Evolutionary conservation across 2,888 invertebrate genomes (phyloP).

Genomic region (Pasiphila rectangulata): DNA sequence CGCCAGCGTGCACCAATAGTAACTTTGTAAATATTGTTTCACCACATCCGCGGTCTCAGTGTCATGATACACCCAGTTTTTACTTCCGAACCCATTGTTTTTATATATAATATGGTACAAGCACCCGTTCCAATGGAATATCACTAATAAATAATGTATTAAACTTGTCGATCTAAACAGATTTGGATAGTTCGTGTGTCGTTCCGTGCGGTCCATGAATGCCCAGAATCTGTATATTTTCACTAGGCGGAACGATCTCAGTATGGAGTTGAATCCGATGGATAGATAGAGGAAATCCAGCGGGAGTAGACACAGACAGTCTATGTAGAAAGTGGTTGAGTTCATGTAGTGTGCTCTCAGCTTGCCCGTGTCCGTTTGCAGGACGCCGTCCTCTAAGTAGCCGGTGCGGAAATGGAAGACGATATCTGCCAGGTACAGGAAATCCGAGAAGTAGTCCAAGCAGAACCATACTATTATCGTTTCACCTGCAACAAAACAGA

Average conservation of each 20-base stretch:
- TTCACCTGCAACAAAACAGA: slow-evolving; percentile 82
- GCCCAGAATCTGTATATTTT: slow-evolving; percentile 99
- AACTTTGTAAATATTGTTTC: slow-evolving; percentile 97
- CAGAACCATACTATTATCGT: slow-evolving; percentile 97
- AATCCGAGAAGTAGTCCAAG: slow-evolving; percentile 97
- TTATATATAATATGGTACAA: slow-evolving; percentile 98
- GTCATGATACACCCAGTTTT: slow-evolving; percentile 94
- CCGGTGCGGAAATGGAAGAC: slow-evolving; percentile 98
- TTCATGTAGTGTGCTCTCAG: slow-evolving; percentile 98
- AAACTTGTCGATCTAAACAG: slow-evolving; percentile 94
- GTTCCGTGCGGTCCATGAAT: slow-evolving; percentile 98
- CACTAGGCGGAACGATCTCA: slow-evolving; percentile 96
- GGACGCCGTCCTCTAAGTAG: slow-evolving; percentile 97
- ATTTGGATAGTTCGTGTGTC: slow-evolving; percentile 99
- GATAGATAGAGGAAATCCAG: slow-evolving; percentile 98
- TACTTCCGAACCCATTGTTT: slow-evolving; percentile 96
- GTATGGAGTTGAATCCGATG: slow-evolving; percentile 97
- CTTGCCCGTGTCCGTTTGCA: slow-evolving; percentile 97
- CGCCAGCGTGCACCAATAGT: slow-evolving; percentile 98
- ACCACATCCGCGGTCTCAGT: slow-evolving; percentile 93
- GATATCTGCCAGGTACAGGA: slow-evolving; percentile 97
- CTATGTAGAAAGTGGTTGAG: slow-evolving; percentile 98
- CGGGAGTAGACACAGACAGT: slow-evolving; percentile 98
- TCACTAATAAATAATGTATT: slow-evolving; percentile 97
- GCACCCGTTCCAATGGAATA: slow-evolving; percentile 99